Conservation (phyloP, 2,797 vertebrate genomes). For the Crenichthys baileyi region DNA sequence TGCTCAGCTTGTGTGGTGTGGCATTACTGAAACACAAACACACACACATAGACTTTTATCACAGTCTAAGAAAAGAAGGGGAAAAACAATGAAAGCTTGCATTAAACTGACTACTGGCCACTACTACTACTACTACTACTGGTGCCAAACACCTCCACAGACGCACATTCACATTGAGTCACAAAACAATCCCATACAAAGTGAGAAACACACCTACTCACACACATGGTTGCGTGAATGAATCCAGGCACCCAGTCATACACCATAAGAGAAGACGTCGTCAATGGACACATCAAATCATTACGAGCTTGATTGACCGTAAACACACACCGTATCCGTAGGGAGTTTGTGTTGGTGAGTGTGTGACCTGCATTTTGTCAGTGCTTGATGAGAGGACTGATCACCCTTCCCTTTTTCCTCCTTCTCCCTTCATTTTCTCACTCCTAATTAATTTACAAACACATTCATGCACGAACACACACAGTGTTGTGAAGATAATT, state of each 20-base stretch:
- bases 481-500: constrained; percentile 59
- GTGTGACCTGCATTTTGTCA: constrained; percentile 34
- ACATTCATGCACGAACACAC: constrained; percentile 9
- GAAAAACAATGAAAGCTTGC: background rate
- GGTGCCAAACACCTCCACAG: constrained; percentile 25
- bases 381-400: constrained; percentile 59
- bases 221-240: constrained; percentile 46
- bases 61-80: background rate
- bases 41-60: background rate
- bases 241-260: constrained; percentile 24
- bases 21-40: background rate
- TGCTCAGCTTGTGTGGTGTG: constrained; percentile 44
- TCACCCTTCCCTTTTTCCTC: constrained; percentile 36
- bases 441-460: constrained; percentile 59
- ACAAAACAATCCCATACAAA: constrained; percentile 37
- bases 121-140: constrained; percentile 36
- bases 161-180: constrained; percentile 44
- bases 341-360: constrained; percentile 14
- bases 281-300: constrained; percentile 46
- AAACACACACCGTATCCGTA: constrained; percentile 17
- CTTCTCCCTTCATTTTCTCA: constrained; percentile 57
- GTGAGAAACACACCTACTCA: constrained; percentile 52
- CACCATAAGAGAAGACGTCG: constrained; percentile 1
- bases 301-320: constrained; percentile 44
- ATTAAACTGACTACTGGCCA: constrained; percentile 25